phyloP scores from a whole-genome alignment of 2,113 vertebrate species.

The Vicugna pacos region DNA sequence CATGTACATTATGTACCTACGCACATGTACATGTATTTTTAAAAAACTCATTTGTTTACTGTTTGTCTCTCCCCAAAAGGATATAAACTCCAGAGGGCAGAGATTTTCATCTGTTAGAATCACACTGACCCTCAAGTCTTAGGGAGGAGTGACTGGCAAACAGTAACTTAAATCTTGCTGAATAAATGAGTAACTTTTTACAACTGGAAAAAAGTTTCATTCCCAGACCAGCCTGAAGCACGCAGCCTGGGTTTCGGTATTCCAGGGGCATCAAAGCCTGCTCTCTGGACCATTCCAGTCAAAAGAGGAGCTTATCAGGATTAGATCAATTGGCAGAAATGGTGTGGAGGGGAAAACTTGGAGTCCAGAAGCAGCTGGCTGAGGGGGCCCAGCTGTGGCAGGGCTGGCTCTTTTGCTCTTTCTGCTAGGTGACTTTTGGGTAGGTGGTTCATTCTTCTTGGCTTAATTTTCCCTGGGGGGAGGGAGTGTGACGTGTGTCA shows the following conservation, averaged over 20 bases:
- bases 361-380: not conserved
- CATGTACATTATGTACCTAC: not conserved
- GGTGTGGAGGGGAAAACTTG: not conserved
- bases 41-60: not conserved
- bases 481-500: not conserved
- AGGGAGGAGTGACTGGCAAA: not conserved
- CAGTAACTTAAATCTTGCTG: not conserved
- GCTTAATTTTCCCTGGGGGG: not conserved
- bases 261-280: not conserved
- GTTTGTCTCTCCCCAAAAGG: not conserved
- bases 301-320: not conserved
- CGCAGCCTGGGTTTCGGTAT: not conserved
- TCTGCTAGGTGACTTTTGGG: not conserved
- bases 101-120: conserved; percentile 18
- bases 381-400: not conserved
- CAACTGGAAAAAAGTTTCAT: not conserved
- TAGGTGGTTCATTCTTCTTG: not conserved
- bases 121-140: not conserved
- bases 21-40: not conserved
- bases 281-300: not conserved
- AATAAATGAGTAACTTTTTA: conserved; percentile 1
- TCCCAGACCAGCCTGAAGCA: not conserved
- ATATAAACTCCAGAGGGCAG: not conserved
- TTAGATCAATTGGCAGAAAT: not conserved
- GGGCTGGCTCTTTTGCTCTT: not conserved